Evolutionary conservation across 2,888 invertebrate species (phyloP), one percentile per base, ranked within the genome.

Genomic region (Callinectes sapidus): DNA sequence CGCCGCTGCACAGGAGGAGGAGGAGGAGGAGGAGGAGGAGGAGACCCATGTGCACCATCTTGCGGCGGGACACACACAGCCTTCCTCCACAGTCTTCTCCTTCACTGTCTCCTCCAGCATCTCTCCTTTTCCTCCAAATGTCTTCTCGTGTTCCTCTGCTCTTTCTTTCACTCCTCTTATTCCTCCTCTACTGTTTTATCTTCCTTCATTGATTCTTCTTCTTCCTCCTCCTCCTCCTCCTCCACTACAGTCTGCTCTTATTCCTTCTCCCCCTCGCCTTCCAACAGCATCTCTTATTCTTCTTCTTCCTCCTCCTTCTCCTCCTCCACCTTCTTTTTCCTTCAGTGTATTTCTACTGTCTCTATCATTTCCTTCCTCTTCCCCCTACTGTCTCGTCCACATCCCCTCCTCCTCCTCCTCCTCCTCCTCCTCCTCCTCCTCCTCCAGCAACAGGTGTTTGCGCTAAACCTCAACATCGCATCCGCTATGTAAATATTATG

Each of bases 401-500:
- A 28, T 28, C 71, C 2, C 81, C 81, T 81, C 81, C 81, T 81
- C 35, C 77, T 77, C 77, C 81, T 81, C 71, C 71, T 28, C 81
- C 81, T 81, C 81, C 81, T 81, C 35, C 77, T 77, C 77, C 81
- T 81, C 35, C 81, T 32, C 35, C 81, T 28, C 81, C 81, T 81
- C 16, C 35, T 1, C 16, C 81, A 81, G 81, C 35, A 81, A 81
- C 81, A 81, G 81, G 81, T 81, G 16, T 35, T 16, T 35, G 81
- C 81, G 35, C 81, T 35, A 81, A 71, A 81, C 81, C 81, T 81
- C 81, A 16, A 35, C 81, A 81, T 81, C 81, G 14, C 35, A 32
- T 81, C 71, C 81, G 35, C 81, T 81, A 81, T 81, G 81, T 81
- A 81, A 81, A 81, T 81, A 81, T 81, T 81, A 81, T 81, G 35